A percentile compares a stretch with the other conserved stretches of the same genome.
phyloP scores from a whole-genome alignment of 2,797 vertebrate genomes.

The Scomberomorus guttatus region DNA sequence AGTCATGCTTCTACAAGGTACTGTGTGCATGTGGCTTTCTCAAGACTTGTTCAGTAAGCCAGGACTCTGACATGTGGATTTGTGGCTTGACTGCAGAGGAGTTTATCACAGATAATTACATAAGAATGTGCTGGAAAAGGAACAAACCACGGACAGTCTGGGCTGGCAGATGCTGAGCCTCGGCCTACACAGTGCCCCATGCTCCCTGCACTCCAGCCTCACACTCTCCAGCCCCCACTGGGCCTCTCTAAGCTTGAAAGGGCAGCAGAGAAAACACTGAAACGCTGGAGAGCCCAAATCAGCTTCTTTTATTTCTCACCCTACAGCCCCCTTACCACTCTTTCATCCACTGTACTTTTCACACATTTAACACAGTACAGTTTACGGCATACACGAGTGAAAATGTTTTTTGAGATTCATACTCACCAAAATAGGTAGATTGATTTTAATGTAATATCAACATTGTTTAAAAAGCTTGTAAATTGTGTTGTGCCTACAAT shows the following conservation, averaged over 20 bases:
- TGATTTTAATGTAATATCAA: neutral
- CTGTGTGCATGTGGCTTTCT: constrained; percentile 64
- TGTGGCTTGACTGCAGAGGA: constrained; percentile 81
- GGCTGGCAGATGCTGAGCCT: constrained; percentile 78
- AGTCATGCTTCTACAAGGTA: constrained; percentile 52
- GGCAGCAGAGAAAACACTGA: constrained; percentile 66
- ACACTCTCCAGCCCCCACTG: constrained; percentile 69
- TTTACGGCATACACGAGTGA: constrained; percentile 4
- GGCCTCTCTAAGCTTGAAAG: constrained; percentile 72
- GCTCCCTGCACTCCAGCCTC: constrained; percentile 65
- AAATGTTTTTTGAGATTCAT: neutral
- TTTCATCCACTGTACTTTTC: constrained; percentile 43
- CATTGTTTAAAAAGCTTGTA: neutral
- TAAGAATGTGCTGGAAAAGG: constrained; percentile 82
- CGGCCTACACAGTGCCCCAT: constrained; percentile 75
- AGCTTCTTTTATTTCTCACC: constrained; percentile 62
- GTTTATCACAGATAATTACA: constrained; percentile 85
- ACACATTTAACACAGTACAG: constrained; percentile 33
- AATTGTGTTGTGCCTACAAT: neutral
- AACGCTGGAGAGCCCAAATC: constrained; percentile 60
- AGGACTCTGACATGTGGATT: constrained; percentile 79
- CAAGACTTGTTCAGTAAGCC: constrained; percentile 72
- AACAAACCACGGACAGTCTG: constrained; percentile 79
- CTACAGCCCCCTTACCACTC: constrained; percentile 39
- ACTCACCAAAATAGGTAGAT: constrained; percentile 1